A percentile compares a stretch with the other conserved stretches of the same genome.
phyloP scores from a whole-genome alignment of 2,113 vertebrate species.

The Oceanites oceanicus region DNA sequence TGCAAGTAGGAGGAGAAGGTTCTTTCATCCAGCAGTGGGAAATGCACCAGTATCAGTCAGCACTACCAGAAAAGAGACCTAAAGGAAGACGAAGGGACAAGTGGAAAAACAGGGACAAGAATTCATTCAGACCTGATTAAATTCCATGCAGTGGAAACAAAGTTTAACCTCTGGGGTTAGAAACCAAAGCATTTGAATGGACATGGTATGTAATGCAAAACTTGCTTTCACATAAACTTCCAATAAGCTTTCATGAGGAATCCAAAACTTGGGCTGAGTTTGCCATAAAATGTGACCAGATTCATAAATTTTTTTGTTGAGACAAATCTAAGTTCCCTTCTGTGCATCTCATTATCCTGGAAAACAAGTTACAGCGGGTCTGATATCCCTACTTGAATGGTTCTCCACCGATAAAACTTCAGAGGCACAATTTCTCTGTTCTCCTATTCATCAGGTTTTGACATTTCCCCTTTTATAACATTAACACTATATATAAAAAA shows the following conservation, averaged over 20 bases:
- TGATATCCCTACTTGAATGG: neutral
- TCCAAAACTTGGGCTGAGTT: neutral
- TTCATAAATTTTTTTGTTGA: neutral
- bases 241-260: neutral
- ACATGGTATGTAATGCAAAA: neutral
- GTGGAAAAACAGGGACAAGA: neutral
- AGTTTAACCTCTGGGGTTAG: neutral
- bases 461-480: neutral
- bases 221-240: neutral
- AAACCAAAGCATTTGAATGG: neutral
- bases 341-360: neutral
- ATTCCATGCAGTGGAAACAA: neutral
- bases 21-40: neutral
- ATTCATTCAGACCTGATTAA: neutral
- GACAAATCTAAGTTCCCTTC: neutral
- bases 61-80: neutral
- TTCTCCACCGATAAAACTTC: neutral
- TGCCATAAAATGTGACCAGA: neutral
- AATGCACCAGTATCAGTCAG: neutral
- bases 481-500: neutral
- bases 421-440: neutral
- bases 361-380: neutral
- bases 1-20: neutral
- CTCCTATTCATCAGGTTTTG: neutral
- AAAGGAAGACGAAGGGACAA: neutral